A percentile compares a stretch with the other conserved stretches of the same genome.
Evolutionary conservation across 2,888 invertebrate species (phyloP).

Genomic region (Sicus ferrugineus): DNA sequence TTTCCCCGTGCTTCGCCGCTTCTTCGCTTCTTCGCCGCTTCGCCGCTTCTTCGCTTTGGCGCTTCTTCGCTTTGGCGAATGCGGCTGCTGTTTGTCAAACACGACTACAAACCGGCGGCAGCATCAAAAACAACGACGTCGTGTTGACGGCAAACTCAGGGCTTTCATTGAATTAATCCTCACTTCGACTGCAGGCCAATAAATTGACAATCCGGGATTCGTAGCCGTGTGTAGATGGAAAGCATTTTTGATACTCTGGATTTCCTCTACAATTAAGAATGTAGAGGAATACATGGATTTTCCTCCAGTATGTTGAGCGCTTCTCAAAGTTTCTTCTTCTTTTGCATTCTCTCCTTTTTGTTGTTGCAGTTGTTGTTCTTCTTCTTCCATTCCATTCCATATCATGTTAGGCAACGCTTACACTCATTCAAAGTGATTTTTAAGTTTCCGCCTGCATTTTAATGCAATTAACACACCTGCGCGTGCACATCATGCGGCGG

Average conservation of each 20-base stretch:
- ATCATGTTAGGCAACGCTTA: not conserved
- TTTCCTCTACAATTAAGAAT: too few relatives aligned
- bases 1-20: slow-evolving; percentile 48
- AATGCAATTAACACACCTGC: slow-evolving; percentile 56
- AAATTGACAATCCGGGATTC: too few relatives aligned
- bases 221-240: too few relatives aligned
- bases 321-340: too few relatives aligned
- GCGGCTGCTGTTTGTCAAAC: slow-evolving; percentile 18
- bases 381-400: not conserved
- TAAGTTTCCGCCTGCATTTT: slow-evolving; percentile 59
- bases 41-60: not conserved
- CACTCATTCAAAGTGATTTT: not conserved
- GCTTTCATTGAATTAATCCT: too few relatives aligned
- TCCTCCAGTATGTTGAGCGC: too few relatives aligned
- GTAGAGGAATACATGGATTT: too few relatives aligned
- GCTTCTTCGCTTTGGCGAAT: not conserved
- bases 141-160: too few relatives aligned
- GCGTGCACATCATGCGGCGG: slow-evolving; percentile 18
- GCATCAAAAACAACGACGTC: not conserved
- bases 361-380: not conserved
- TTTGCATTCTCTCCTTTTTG: not conserved
- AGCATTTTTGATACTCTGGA: too few relatives aligned
- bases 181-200: too few relatives aligned
- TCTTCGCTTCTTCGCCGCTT: not conserved
- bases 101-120: slow-evolving; percentile 11